Base-by-base conservation (phyloP, 2,888 invertebrate species). In the Pimpla rufipes region DNA sequence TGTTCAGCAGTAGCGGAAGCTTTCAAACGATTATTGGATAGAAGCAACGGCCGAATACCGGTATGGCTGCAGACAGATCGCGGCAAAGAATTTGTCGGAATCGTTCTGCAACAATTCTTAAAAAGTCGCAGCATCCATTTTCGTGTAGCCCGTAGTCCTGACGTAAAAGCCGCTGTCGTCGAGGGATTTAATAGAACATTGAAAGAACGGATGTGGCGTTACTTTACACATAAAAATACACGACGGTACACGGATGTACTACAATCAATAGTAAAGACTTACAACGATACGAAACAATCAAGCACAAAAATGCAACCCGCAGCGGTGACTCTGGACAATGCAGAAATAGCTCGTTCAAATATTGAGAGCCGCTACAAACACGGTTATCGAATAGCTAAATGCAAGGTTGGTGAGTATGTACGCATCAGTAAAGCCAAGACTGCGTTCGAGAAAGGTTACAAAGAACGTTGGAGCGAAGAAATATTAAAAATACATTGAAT, bases 381-480 rank as follows among this genome's bases (percentile, higher is more conserved):
- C 1, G 6, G 18, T 10, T 16, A 40, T 18, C 37, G 40, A 40
- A 1, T 18, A 18, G 18, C 42, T 73, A 73, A 73, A 59, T 76
- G 66, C 52, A 66, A 47, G 21, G 76, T 76, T n/a, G 76, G 66
- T 10, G 76, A 76, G 66, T 37, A 37, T 62, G 52, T 75, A 1
- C 75, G 75, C 10, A 75, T 75, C 64, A 75, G 75, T 75, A 75
- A 75, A 47, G 50, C 75, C 1, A 75, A 75, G 50, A 29, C 50
- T 21, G 64, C 75, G 45, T 66, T 75, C 59, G 29, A 37, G 64
- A 64, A 74, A 62, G 59, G 45, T 57, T 74, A 74, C n/a, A 45
- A 74, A 29, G 40, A 35, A 1, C 18, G 59, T 18, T 62, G 62
- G 74, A 74, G 18, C 11, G 59, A 47, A 10, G 37, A 35, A 16